Evolutionary conservation across 2,888 invertebrate genomes (phyloP).

Genomic region (Stenchaetothrips biformis): DNA sequence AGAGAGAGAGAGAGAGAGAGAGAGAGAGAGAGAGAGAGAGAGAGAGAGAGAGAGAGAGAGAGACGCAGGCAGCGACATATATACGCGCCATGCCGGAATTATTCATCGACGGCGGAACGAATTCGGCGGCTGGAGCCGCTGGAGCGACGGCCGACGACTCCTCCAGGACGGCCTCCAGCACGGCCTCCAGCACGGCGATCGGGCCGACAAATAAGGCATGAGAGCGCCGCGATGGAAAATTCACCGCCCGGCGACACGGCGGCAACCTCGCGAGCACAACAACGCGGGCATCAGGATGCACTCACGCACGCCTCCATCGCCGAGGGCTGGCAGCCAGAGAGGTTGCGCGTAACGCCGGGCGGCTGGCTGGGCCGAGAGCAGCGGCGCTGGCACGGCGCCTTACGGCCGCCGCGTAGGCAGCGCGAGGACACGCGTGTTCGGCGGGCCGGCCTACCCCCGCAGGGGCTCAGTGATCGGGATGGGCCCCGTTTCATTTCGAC

Average conservation of each 20-base stretch:
- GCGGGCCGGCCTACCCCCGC: neutral
- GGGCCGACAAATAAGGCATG: neutral
- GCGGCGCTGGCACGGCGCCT: slow-evolving; percentile 10
- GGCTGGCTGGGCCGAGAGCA: too few species aligned
- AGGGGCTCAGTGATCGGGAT: neutral
- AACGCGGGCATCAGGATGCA: too few species aligned
- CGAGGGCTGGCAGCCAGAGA: too few species aligned
- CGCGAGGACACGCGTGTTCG: neutral
- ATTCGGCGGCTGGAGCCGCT: neutral
- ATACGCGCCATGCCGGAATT: neutral
- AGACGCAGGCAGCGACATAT: neutral
- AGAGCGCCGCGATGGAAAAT: neutral
- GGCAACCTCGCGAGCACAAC: too few species aligned
- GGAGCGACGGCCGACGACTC: neutral
- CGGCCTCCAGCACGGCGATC: neutral
- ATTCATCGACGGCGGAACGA: neutral
- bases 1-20: too few species aligned
- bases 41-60: neutral
- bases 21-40: too few species aligned
- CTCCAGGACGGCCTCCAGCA: neutral
- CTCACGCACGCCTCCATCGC: too few species aligned
- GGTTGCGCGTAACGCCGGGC: too few species aligned
- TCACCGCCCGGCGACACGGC: neutral
- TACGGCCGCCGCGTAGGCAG: neutral
- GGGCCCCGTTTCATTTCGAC: neutral